Evolutionary conservation across 1,140 invertebrate genomes (phyloP).

Genomic region (Lepidotrigona ventralis): DNA sequence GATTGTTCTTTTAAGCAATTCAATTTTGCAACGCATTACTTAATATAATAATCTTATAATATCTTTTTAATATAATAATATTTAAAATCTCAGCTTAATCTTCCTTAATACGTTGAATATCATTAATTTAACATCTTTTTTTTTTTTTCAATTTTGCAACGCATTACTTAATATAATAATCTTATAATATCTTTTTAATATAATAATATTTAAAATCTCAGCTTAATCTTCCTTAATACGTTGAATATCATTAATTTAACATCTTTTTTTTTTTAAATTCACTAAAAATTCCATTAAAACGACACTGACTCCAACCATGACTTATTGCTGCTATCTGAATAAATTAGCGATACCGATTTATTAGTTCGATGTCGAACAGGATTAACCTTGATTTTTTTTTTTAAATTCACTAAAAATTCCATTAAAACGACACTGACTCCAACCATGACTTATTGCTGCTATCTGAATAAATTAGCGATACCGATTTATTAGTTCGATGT

Average conservation of each 20-base stretch:
- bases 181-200: not conserved
- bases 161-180: not conserved
- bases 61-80: not conserved
- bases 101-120: not conserved
- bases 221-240: not conserved
- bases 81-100: not conserved
- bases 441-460: not conserved
- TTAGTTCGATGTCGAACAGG: not conserved
- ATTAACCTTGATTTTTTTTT: not conserved
- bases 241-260: not conserved
- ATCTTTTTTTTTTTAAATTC: not conserved
- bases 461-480: constrained; percentile 14
- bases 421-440: not conserved
- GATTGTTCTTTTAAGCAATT: not conserved
- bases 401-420: too few species aligned
- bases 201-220: not conserved
- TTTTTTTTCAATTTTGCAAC: not conserved
- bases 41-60: not conserved
- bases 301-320: not conserved
- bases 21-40: not conserved
- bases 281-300: not conserved
- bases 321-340: not conserved
- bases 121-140: not conserved
- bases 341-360: constrained; percentile 32
- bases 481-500: constrained; percentile 27